Conservation (phyloP, 2,888 invertebrate species). For the Coenonympha glycerion region DNA sequence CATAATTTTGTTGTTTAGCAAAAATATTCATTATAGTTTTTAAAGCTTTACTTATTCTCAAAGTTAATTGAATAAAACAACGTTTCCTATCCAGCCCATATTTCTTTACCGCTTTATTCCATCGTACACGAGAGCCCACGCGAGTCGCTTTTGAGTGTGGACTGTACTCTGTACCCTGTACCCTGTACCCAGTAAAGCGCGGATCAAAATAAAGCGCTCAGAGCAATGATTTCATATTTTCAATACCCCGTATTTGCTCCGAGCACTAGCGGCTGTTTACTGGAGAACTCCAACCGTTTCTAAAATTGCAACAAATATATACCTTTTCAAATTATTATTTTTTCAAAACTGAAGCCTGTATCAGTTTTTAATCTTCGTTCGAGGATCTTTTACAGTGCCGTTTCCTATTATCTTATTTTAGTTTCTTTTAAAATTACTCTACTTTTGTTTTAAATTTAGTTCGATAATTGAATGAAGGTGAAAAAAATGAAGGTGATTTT, state of each 20-base stretch:
- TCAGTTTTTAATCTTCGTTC: background rate
- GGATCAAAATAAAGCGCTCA: slow-evolving; percentile 7
- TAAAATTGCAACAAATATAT: slow-evolving; percentile 22
- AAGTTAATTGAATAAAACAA: background rate
- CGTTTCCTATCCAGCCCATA: background rate
- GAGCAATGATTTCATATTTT: slow-evolving; percentile 14
- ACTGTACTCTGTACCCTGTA: no score
- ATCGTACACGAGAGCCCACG: background rate
- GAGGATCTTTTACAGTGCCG: no score
- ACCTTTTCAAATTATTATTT: slow-evolving; percentile 10
- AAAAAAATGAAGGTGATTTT: no score
- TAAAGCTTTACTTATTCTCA: no score
- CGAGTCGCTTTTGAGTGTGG: no score
- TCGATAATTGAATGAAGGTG: no score
- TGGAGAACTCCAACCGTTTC: slow-evolving; percentile 18
- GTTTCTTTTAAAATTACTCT: no score
- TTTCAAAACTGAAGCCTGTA: background rate
- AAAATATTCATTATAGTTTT: no score
- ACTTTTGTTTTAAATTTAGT: no score
- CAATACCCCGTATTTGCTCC: slow-evolving; percentile 22
- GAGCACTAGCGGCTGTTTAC: slow-evolving; percentile 11
- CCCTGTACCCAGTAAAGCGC: no score
- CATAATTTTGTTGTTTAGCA: no score
- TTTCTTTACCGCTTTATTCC: background rate
- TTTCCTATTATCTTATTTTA: no score